A percentile compares a stretch with the other conserved stretches of the same genome.
Evolutionary conservation across 1,140 invertebrate genomes (phyloP).

Genomic region (Diabrotica undecimpunctata): DNA sequence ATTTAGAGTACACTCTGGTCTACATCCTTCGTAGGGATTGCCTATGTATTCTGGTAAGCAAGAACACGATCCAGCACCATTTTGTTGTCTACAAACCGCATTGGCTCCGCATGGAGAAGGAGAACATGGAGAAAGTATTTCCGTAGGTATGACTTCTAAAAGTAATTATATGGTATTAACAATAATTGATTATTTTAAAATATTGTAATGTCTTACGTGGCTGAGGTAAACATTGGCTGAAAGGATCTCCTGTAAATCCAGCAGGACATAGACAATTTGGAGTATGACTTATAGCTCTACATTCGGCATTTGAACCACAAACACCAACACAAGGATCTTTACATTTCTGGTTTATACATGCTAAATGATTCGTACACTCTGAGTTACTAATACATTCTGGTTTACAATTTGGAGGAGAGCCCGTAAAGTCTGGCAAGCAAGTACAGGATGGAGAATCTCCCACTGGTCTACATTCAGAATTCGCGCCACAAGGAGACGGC

Average conservation of each 20-base stretch:
- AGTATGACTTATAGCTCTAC: slow-evolving; percentile 67
- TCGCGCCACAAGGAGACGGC: slow-evolving; percentile 74
- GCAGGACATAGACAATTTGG: slow-evolving; percentile 67
- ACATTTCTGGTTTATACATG: slow-evolving; percentile 70
- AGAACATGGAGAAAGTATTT: slow-evolving; percentile 51
- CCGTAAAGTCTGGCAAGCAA: slow-evolving; percentile 67
- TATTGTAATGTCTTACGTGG: slow-evolving; percentile 27
- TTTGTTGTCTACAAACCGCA: slow-evolving; percentile 59
- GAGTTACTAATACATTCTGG: slow-evolving; percentile 71
- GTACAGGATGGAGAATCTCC: slow-evolving; percentile 63
- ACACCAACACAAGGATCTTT: slow-evolving; percentile 67
- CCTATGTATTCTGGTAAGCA: slow-evolving; percentile 67
- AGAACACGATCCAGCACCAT: slow-evolving; percentile 61
- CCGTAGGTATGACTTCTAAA: background rate
- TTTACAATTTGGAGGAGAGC: slow-evolving; percentile 68
- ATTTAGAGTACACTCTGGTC: slow-evolving; percentile 62
- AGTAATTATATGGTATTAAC: background rate
- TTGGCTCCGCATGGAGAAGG: slow-evolving; percentile 69
- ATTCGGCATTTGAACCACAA: slow-evolving; percentile 68
- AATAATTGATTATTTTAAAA: background rate
- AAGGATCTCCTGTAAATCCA: slow-evolving; percentile 70
- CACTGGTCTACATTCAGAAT: slow-evolving; percentile 63
- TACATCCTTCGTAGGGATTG: slow-evolving; percentile 67
- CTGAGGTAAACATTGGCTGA: slow-evolving; percentile 56
- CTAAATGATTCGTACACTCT: slow-evolving; percentile 65